Evolutionary conservation across 1,140 invertebrate genomes (phyloP).

Genomic region (Laupala kohalensis): DNA sequence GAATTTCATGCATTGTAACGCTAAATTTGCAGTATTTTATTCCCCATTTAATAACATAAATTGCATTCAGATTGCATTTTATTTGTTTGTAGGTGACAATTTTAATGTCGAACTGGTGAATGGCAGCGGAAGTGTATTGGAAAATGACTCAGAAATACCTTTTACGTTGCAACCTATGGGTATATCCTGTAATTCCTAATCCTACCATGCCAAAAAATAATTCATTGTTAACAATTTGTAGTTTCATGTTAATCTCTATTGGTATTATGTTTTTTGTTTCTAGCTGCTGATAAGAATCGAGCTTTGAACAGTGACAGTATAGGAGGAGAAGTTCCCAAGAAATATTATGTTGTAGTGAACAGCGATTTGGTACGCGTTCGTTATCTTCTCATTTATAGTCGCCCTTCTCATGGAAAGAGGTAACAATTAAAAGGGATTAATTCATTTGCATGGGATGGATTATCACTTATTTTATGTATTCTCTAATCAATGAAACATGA

Average conservation of each 20-base stretch:
- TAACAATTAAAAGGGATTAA: too few relatives aligned
- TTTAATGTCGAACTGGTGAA: neutral
- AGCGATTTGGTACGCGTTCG: slow-evolving; percentile 60
- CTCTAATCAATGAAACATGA: too few relatives aligned
- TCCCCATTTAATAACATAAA: too few relatives aligned
- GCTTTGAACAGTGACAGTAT: slow-evolving; percentile 30
- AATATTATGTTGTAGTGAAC: slow-evolving; percentile 61
- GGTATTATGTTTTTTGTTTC: slow-evolving; percentile 11
- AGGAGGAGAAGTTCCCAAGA: slow-evolving; percentile 46
- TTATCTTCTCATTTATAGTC: slow-evolving; percentile 62
- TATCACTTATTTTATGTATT: too few relatives aligned
- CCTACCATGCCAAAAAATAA: neutral
- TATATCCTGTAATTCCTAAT: neutral
- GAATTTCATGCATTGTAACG: too few relatives aligned
- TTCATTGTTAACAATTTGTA: too few relatives aligned
- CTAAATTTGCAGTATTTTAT: too few relatives aligned
- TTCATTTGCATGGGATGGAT: too few relatives aligned
- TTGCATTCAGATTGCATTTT: too few relatives aligned
- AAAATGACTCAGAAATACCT: neutral
- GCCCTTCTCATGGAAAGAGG: slow-evolving; percentile 17
- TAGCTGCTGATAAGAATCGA: slow-evolving; percentile 24
- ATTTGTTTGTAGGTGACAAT: neutral
- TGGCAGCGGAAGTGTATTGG: neutral
- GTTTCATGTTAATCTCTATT: neutral
- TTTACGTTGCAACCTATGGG: neutral